These are phyloP conservation scores for Varanus salvator DNA, from an alignment of 2,113 vertebrate genomes.

Conservation along the genomic window DNA sequence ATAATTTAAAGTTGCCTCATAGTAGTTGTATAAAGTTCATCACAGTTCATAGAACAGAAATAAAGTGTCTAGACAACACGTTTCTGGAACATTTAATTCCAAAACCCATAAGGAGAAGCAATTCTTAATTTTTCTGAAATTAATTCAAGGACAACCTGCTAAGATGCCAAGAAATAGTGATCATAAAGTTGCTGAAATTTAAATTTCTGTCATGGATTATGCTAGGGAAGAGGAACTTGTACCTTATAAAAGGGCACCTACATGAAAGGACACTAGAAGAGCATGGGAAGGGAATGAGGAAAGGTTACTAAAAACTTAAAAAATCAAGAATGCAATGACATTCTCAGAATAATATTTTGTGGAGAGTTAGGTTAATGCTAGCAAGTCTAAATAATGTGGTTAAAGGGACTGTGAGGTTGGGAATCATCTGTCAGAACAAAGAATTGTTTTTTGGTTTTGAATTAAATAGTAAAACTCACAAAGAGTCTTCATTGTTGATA, in stretches of 20 bases:
- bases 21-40: not conserved
- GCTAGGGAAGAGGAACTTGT: not conserved
- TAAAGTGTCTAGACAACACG: conserved; percentile 8
- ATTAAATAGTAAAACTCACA: not conserved
- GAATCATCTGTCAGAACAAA: not conserved
- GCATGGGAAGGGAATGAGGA: not conserved
- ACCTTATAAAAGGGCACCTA: conserved; percentile 14
- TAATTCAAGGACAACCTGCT: not conserved
- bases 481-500: too few species aligned
- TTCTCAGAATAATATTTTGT: not conserved
- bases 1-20: not conserved
- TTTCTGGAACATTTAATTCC: conserved; percentile 21
- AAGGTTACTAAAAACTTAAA: not conserved
- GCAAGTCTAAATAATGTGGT: not conserved
- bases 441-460: not conserved
- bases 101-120: conserved; percentile 1
- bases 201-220: conserved; percentile 9
- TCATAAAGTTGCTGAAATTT: not conserved
- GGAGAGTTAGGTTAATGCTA: not conserved
- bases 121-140: conserved; percentile 20
- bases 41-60: not conserved
- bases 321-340: not conserved
- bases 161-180: not conserved
- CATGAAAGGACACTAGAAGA: not conserved
- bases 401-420: not conserved